These are phyloP conservation scores for Falcaria lacertinaria DNA, from an alignment of 2,888 invertebrate genomes.

Conservation along the genomic window DNA sequence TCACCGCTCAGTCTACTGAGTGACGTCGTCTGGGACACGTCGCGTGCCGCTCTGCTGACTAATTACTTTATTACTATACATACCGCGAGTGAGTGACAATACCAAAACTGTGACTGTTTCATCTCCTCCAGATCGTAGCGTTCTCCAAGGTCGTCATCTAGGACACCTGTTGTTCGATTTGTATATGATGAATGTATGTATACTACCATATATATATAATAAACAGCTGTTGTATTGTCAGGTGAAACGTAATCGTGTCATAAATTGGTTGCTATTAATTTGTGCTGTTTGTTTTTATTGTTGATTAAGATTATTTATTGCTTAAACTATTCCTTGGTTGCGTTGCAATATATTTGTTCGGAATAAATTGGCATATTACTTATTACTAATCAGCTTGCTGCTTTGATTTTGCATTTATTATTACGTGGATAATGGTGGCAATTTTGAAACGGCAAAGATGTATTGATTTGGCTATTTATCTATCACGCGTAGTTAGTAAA, in stretches of 20 bases:
- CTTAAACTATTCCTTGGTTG: no score
- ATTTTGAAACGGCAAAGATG: no score
- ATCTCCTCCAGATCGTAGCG: slow-evolving; percentile 36
- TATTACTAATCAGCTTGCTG: no score
- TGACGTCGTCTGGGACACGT: slow-evolving; percentile 42
- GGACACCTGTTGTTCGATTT: slow-evolving; percentile 69
- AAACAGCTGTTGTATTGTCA: neutral
- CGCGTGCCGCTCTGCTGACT: slow-evolving; percentile 24
- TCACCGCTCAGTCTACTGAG: slow-evolving; percentile 58
- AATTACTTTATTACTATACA: slow-evolving; percentile 41
- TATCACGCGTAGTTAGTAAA: neutral
- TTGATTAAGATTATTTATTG: neutral
- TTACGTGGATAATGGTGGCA: no score
- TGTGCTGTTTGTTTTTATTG: neutral
- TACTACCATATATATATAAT: slow-evolving; percentile 21
- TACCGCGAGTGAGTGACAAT: slow-evolving; percentile 61
- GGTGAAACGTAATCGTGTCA: neutral
- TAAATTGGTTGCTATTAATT: neutral
- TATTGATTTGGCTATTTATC: no score
- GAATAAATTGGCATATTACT: no score
- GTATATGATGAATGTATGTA: slow-evolving; percentile 56
- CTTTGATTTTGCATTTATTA: no score
- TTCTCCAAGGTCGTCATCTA: slow-evolving; percentile 59
- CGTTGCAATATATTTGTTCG: no score
- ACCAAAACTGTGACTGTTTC: slow-evolving; percentile 45